Evolutionary conservation across 1,140 invertebrate genomes (phyloP).

Genomic region (Maconellicoccus hirsutus): DNA sequence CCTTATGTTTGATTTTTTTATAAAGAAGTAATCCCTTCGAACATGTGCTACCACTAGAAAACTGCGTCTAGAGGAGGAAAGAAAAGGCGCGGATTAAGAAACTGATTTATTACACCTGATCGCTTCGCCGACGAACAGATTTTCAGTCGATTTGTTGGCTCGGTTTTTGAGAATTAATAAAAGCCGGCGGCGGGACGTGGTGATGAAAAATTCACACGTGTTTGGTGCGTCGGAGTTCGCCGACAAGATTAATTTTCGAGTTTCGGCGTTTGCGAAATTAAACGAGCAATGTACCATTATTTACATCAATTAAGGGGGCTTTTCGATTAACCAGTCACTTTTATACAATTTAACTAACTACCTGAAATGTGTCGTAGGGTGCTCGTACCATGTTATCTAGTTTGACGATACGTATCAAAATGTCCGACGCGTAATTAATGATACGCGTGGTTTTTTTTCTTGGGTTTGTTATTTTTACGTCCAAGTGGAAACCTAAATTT

Average conservation of each 20-base stretch:
- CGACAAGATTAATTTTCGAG: background rate
- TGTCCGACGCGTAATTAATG: background rate
- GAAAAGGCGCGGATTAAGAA: too few relatives aligned
- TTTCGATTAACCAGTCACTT: constrained; percentile 3
- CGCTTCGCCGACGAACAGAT: background rate
- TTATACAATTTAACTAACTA: constrained; percentile 10
- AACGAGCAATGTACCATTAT: background rate
- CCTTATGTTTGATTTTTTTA: too few relatives aligned
- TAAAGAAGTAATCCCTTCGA: too few relatives aligned
- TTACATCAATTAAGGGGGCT: constrained; percentile 1
- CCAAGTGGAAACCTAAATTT: too few relatives aligned
- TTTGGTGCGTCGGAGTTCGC: background rate
- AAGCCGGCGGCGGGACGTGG: background rate
- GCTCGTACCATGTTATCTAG: background rate
- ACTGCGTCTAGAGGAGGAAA: too few relatives aligned
- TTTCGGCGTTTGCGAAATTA: background rate
- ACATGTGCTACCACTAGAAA: too few relatives aligned
- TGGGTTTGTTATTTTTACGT: too few relatives aligned
- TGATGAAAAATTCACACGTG: background rate
- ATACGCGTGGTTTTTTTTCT: background rate
- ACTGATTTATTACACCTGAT: too few relatives aligned
- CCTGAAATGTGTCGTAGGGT: background rate
- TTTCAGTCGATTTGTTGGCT: background rate
- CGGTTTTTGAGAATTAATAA: background rate
- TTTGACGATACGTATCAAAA: background rate